phyloP scores from a whole-genome alignment of 1,140 invertebrate species.

The Parasteatoda tepidariorum region DNA sequence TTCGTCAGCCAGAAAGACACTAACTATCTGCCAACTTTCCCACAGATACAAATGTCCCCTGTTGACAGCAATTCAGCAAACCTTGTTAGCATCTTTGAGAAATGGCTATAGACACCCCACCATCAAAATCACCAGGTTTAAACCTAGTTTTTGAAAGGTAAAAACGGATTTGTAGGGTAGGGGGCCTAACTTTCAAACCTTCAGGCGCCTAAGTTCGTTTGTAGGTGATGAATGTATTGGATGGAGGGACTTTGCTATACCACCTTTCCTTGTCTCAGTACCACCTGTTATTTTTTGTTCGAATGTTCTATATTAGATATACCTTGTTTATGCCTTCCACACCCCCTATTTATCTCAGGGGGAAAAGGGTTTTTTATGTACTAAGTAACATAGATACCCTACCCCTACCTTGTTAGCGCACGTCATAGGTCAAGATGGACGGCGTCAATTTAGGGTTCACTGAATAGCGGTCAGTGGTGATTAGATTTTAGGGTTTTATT shows the following conservation, averaged over 20 bases:
- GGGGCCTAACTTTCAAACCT: not conserved
- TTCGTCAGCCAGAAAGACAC: not conserved
- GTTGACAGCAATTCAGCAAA: not conserved
- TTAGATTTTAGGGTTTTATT: not conserved
- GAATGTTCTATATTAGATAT: not conserved
- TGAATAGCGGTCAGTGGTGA: slow-evolving; percentile 5
- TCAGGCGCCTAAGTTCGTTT: slow-evolving; percentile 38
- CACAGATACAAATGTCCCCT: not conserved
- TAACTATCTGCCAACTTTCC: not conserved
- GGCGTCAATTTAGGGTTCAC: slow-evolving; percentile 2
- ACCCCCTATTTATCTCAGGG: not conserved
- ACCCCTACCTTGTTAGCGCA: slow-evolving; percentile 23
- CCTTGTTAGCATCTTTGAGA: slow-evolving; percentile 3
- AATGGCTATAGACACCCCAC: not conserved
- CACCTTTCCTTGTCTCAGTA: slow-evolving; percentile 35
- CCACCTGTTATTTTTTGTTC: slow-evolving; percentile 48
- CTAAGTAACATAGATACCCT: not conserved
- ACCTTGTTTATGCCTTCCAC: not conserved
- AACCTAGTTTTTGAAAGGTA: not conserved
- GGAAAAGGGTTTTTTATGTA: slow-evolving; percentile 10
- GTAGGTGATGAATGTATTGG: slow-evolving; percentile 45
- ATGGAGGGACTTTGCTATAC: slow-evolving; percentile 22
- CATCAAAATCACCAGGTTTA: slow-evolving; percentile 1
- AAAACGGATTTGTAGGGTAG: not conserved
- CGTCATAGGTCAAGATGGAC: not conserved